These are phyloP conservation scores for Ormyrus pomaceus DNA, from an alignment of 2,888 invertebrate species.

Conservation along the genomic window DNA sequence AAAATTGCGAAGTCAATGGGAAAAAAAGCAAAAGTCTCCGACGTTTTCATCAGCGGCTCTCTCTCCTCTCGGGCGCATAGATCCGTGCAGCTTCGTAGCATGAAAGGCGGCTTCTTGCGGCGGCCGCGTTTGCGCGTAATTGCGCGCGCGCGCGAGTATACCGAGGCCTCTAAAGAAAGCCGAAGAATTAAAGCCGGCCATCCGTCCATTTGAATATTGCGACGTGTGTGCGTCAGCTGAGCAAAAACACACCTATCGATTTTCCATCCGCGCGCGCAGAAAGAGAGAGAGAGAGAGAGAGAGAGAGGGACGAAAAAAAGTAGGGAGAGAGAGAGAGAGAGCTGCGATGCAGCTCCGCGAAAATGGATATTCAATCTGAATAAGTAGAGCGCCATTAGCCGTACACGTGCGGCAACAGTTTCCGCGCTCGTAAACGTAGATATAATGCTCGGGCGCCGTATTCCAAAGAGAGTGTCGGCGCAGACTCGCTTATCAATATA, in stretches of 20 bases:
- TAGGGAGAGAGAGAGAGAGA: neutral
- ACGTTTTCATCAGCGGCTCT: too few species aligned
- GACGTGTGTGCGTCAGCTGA: neutral
- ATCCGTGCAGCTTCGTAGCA: too few species aligned
- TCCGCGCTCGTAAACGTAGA: too few species aligned
- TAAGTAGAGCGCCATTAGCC: neutral
- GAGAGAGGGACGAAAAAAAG: neutral
- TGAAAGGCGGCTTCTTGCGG: too few species aligned
- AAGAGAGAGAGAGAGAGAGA: neutral
- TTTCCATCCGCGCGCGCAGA: conserved; percentile 21
- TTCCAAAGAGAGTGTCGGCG: neutral
- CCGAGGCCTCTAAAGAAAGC: too few species aligned
- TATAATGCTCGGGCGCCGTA: neutral
- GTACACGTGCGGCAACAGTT: too few species aligned
- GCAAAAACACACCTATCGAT: conserved; percentile 42
- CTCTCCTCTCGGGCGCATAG: too few species aligned
- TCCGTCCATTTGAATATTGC: conserved; percentile 41
- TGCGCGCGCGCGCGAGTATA: too few species aligned
- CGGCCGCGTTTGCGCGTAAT: too few species aligned
- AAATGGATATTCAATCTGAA: conserved; percentile 43
- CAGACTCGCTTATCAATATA: conserved; percentile 29
- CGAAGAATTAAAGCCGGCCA: too few species aligned
- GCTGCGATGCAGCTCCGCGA: neutral
- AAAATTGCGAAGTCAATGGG: too few species aligned
- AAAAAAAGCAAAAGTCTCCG: too few species aligned